Evolutionary conservation across 2,113 vertebrate genomes (phyloP).

Genomic region (Labrus mixtus): DNA sequence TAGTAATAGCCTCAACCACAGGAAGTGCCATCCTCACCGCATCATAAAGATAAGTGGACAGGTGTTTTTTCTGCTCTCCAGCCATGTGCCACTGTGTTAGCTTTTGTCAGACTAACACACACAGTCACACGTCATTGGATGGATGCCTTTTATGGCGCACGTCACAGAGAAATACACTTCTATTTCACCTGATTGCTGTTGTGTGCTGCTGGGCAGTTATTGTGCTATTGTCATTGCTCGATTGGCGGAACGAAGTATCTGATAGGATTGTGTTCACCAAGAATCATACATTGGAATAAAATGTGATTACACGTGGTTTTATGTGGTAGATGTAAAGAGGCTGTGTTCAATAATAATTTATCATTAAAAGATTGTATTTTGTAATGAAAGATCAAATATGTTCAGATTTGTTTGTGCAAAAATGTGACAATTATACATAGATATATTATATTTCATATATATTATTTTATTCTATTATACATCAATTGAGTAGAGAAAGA

Average conservation of each 20-base stretch:
- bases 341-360: background rate
- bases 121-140: constrained; percentile 58
- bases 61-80: constrained; percentile 60
- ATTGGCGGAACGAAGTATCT: constrained; percentile 74
- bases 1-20: constrained; percentile 42
- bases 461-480: too few relatives aligned
- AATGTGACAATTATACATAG: too few relatives aligned
- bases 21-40: constrained; percentile 17
- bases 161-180: constrained; percentile 77
- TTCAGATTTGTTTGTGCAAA: too few relatives aligned
- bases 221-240: constrained; percentile 71
- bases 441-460: too few relatives aligned
- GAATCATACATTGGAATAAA: constrained; percentile 30
- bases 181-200: constrained; percentile 74
- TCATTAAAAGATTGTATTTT: background rate
- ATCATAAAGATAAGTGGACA: constrained; percentile 77
- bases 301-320: constrained; percentile 24
- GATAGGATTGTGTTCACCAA: constrained; percentile 51
- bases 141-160: constrained; percentile 73
- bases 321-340: constrained; percentile 16
- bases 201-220: constrained; percentile 73
- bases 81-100: constrained; percentile 51
- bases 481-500: too few relatives aligned
- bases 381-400: too few relatives aligned
- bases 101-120: constrained; percentile 65